These are phyloP conservation scores for Crotalus tigris DNA, from an alignment of 2,113 vertebrate species.

Conservation along the genomic window DNA sequence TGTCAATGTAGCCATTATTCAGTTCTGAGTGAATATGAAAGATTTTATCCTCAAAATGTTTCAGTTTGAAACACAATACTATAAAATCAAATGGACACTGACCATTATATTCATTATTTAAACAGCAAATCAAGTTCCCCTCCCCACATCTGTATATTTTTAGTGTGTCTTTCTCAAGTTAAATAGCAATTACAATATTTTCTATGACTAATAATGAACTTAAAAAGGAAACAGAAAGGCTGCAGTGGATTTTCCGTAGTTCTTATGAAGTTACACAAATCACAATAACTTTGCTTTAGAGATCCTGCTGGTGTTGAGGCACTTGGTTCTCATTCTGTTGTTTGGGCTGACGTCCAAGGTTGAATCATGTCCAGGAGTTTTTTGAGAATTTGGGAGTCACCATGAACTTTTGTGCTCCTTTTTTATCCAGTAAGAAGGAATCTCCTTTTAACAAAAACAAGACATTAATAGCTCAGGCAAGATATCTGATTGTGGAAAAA, in stretches of 20 bases:
- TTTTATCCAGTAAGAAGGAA: not conserved
- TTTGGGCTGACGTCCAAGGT: slow-evolving; percentile 9
- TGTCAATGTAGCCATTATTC: not conserved
- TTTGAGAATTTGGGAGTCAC: slow-evolving; percentile 32
- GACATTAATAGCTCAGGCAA: not conserved
- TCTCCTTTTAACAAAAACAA: slow-evolving; percentile 2
- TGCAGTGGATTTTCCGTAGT: not conserved
- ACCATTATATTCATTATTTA: not conserved
- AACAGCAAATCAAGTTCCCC: not conserved
- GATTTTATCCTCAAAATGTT: not conserved
- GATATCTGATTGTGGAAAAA: not conserved
- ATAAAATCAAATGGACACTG: not conserved
- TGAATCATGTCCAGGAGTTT: slow-evolving; percentile 8
- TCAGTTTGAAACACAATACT: not conserved
- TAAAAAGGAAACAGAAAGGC: not conserved
- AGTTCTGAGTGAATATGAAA: not conserved
- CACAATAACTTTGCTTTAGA: slow-evolving; percentile 12
- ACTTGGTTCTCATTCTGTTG: not conserved
- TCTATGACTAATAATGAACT: slow-evolving; percentile 3
- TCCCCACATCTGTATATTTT: not conserved
- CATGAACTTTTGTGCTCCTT: slow-evolving; percentile 25
- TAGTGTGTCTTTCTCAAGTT: not conserved
- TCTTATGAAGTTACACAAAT: slow-evolving; percentile 8
- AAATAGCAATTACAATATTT: slow-evolving; percentile 1
- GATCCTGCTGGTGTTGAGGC: not conserved